phyloP scores from a whole-genome alignment of 2,888 invertebrate species.

The Diogma glabrata region DNA sequence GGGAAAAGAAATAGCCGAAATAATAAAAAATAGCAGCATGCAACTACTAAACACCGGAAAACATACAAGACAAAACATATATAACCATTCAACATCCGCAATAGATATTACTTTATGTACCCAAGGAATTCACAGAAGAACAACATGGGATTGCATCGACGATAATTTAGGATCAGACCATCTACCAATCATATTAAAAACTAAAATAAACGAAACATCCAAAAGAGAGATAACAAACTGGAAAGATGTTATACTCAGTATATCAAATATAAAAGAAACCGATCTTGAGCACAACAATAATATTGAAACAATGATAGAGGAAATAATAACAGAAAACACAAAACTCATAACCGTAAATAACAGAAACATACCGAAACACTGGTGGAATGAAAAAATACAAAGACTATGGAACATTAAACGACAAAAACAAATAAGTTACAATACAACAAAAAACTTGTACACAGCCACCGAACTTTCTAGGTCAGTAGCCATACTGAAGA shows the following conservation, averaged over 20 bases:
- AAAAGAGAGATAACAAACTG: too few relatives aligned
- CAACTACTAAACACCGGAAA: not conserved
- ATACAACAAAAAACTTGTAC: not conserved
- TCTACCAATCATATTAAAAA: too few relatives aligned
- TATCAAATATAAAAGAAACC: too few relatives aligned
- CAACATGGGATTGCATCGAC: not conserved
- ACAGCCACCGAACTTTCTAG: too few relatives aligned
- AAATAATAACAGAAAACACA: not conserved
- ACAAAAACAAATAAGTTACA: not conserved
- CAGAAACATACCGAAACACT: not conserved
- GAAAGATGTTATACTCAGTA: too few relatives aligned
- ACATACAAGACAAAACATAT: not conserved
- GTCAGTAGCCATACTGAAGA: not conserved
- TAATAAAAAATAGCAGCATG: not conserved
- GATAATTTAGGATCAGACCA: too few relatives aligned
- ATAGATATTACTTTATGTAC: not conserved
- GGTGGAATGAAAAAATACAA: not conserved
- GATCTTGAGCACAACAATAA: not conserved
- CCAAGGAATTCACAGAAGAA: too few relatives aligned
- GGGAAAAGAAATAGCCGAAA: not conserved
- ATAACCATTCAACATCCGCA: not conserved
- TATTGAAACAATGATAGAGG: not conserved
- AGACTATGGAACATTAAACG: not conserved
- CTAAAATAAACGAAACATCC: too few relatives aligned
- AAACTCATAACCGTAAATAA: not conserved